phyloP scores from a whole-genome alignment of 2,113 vertebrate genomes.

The Carollia perspicillata region DNA sequence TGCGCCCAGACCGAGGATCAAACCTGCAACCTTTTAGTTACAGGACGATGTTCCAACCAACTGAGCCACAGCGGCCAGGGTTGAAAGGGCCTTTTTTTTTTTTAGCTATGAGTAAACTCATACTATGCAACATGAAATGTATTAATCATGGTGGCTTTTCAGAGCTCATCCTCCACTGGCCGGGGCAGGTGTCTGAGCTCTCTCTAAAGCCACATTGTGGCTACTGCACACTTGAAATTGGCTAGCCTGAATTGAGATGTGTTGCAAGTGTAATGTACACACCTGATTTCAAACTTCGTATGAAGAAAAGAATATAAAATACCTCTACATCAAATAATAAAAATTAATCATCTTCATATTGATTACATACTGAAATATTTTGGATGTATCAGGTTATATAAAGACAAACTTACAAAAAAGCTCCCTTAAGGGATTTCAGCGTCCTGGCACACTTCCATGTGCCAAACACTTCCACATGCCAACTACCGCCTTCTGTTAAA shows the following conservation, averaged over 20 bases:
- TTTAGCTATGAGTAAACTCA: neutral
- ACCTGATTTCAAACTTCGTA: conserved; percentile 2
- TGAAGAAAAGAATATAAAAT: neutral
- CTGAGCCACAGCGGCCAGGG: no score
- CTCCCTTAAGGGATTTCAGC: conserved; percentile 21
- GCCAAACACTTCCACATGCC: neutral
- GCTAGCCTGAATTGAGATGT: conserved; percentile 3
- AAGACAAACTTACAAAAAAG: conserved; percentile 33
- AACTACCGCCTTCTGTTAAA: neutral
- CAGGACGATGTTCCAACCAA: no score
- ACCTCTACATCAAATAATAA: neutral
- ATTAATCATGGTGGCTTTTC: neutral
- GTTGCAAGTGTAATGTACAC: neutral
- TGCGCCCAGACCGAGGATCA: no score
- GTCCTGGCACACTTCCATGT: conserved; percentile 8
- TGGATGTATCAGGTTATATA: neutral
- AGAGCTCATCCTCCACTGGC: neutral
- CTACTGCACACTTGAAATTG: neutral
- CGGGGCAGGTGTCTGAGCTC: neutral
- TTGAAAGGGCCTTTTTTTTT: neutral
- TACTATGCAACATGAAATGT: neutral
- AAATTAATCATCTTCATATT: conserved; percentile 23
- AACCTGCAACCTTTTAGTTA: no score
- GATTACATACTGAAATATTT: conserved; percentile 14
- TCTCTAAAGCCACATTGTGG: neutral